These are phyloP conservation scores for Dendrophyllia cribrosa DNA, from an alignment of 64 coral and sea anemone genomes.

Conservation along the genomic window DNA sequence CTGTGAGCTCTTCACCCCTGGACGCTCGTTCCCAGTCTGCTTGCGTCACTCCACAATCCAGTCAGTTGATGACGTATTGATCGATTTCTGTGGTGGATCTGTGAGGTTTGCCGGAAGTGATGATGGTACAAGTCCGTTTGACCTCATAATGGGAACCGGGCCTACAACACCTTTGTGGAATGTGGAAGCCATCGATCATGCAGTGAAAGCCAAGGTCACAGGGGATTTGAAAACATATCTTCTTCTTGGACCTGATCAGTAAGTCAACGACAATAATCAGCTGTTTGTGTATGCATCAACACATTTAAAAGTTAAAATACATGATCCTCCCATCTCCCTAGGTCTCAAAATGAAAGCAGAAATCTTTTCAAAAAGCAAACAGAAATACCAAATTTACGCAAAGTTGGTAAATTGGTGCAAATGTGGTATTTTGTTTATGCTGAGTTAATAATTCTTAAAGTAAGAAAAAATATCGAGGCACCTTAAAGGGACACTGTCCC, in stretches of 20 bases:
- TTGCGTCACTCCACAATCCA: conserved; percentile 75
- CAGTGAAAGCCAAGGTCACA: conserved; percentile 10
- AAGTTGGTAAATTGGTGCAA: no score
- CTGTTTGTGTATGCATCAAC: not conserved
- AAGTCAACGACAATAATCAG: not conserved
- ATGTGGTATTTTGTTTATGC: no score
- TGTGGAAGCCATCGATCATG: not conserved
- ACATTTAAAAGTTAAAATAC: no score
- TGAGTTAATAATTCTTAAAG: no score
- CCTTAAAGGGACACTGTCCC: no score
- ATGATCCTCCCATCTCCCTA: no score
- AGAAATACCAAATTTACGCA: no score
- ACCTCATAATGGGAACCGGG: conserved; percentile 81
- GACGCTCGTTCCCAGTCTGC: conserved; percentile 65
- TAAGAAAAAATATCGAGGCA: no score
- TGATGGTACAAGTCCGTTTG: conserved; percentile 51
- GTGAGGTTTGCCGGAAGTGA: conserved; percentile 83
- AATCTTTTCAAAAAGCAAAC: no score
- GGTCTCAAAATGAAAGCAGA: no score
- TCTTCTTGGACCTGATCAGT: conserved; percentile 15
- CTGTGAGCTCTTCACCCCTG: conserved; percentile 79
- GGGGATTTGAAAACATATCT: conserved; percentile 38
- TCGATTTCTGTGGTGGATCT: conserved; percentile 70
- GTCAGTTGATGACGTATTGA: conserved; percentile 68
- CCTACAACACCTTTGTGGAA: conserved; percentile 25